Conservation (phyloP, 2,113 vertebrate species). For the Hypanus sabinus region DNA sequence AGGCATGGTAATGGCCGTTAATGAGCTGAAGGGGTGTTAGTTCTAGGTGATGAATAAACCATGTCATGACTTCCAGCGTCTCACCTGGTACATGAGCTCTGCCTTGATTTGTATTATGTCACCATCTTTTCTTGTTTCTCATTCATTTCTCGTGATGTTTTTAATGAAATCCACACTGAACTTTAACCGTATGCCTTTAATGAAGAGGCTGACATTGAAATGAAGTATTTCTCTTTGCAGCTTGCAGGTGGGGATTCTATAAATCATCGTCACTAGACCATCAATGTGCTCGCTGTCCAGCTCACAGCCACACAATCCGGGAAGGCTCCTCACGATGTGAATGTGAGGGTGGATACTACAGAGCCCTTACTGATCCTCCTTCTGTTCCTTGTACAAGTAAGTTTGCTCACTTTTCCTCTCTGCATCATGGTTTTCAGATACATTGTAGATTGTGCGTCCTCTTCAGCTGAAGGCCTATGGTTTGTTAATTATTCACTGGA, state of each 20-base stretch:
- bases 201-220: conserved; percentile 25
- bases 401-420: conserved; percentile 55
- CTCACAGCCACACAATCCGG: conserved; percentile 86
- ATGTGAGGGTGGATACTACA: conserved; percentile 92
- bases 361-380: conserved; percentile 79
- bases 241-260: conserved; percentile 92
- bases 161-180: background rate
- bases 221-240: conserved; percentile 54
- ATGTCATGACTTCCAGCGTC: background rate
- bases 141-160: background rate
- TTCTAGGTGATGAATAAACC: background rate
- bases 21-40: background rate
- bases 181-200: background rate
- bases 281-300: conserved; percentile 89
- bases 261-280: conserved; percentile 98
- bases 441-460: background rate
- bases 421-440: conserved; percentile 38
- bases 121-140: background rate
- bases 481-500: no score
- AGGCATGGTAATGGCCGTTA: conserved; percentile 11
- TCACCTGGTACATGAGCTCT: background rate
- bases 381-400: conserved; percentile 92
- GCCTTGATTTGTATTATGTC: background rate
- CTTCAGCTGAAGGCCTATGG: background rate
- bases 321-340: conserved; percentile 93